These are phyloP conservation scores for Chloroceryle inda DNA, from an alignment of 2,797 vertebrate genomes.

Conservation along the genomic window DNA sequence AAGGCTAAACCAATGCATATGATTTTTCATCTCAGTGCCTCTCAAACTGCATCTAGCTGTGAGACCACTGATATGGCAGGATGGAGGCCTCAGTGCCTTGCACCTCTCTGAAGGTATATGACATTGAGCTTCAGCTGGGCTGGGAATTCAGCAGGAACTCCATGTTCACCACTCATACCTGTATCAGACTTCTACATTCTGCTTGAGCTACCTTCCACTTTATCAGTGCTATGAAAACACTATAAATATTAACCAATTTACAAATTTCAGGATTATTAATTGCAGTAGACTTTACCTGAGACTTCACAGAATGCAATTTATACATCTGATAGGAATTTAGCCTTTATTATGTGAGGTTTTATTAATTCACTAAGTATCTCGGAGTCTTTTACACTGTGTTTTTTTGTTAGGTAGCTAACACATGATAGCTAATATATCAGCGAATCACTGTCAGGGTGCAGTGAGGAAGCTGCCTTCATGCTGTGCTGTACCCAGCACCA, in stretches of 20 bases:
- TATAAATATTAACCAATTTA: background rate
- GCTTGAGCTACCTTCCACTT: fast-evolving
- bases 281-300: background rate
- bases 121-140: background rate
- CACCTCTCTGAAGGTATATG: background rate
- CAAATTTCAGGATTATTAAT: background rate
- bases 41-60: background rate
- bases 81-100: background rate
- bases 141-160: background rate
- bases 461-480: fast-evolving
- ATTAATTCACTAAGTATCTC: background rate
- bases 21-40: background rate
- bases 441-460: fast-evolving
- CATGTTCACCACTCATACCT: background rate
- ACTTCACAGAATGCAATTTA: background rate
- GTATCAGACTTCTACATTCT: fast-evolving
- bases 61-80: background rate
- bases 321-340: background rate
- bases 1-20: background rate
- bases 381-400: background rate
- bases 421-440: fast-evolving
- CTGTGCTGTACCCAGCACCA: background rate
- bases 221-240: background rate
- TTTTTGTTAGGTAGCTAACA: background rate
- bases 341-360: background rate